A percentile compares a stretch with the other conserved stretches of the same genome.
Conservation (phyloP, 2,888 invertebrate species). For the Drosophila ezoana region DNA sequence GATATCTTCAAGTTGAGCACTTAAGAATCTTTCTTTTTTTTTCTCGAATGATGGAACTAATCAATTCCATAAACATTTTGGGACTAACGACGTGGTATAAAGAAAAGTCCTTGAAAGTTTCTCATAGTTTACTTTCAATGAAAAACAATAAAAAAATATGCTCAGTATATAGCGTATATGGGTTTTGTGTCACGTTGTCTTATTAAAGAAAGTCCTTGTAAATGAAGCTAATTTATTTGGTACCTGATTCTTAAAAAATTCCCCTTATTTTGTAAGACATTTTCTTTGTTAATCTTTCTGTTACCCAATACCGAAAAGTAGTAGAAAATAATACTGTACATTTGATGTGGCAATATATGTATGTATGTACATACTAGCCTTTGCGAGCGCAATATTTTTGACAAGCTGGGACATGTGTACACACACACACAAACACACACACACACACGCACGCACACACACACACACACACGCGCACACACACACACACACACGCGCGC, state of each 20-base stretch:
- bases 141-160: no score
- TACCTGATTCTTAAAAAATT: constrained; percentile 23
- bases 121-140: no score
- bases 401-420: background rate
- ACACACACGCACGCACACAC: background rate
- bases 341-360: constrained; percentile 29
- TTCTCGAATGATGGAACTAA: no score
- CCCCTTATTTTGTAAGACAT: constrained; percentile 5
- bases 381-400: constrained; percentile 2
- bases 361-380: no score
- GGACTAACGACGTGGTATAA: no score
- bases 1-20: no score
- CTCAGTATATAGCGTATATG: background rate
- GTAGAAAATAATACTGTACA: constrained; percentile 6
- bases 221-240: constrained; percentile 16
- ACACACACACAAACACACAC: background rate
- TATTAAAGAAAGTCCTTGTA: background rate
- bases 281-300: background rate
- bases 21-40: no score
- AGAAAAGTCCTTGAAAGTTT: no score
- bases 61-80: no score
- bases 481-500: constrained; percentile 4
- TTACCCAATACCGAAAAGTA: background rate
- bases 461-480: background rate
- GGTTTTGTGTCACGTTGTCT: background rate